Percentiles rank a stretch among this genome's conserved stretches.
Conservation (phyloP, 2,888 invertebrate species). For the Athalia circularis region DNA sequence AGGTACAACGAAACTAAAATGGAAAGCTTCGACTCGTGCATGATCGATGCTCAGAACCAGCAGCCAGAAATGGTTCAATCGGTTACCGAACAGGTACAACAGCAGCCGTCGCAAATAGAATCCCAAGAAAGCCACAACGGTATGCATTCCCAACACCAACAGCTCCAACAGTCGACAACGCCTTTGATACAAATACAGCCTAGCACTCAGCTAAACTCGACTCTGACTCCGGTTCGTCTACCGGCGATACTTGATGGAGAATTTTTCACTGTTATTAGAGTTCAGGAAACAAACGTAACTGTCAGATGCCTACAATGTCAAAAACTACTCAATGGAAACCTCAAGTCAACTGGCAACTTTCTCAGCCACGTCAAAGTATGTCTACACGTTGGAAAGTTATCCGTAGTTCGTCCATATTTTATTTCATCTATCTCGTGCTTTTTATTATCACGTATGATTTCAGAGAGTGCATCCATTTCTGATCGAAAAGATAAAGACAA, state of each 20-base stretch:
- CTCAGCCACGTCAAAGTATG: constrained; percentile 71
- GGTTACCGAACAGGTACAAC: constrained; percentile 56
- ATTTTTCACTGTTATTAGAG: constrained; percentile 69
- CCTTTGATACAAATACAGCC: constrained; percentile 62
- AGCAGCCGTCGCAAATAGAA: constrained; percentile 11
- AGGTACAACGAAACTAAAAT: constrained; percentile 67
- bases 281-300: constrained; percentile 71
- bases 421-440: constrained; percentile 23
- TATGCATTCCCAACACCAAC: constrained; percentile 52
- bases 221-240: constrained; percentile 69
- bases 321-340: constrained; percentile 70
- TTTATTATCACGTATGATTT: constrained; percentile 47
- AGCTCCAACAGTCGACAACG: constrained; percentile 56
- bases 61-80: constrained; percentile 63
- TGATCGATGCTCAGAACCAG: constrained; percentile 62
- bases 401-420: background rate
- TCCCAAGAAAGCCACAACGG: constrained; percentile 29
- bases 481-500: constrained; percentile 70
- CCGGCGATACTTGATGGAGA: constrained; percentile 72
- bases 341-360: constrained; percentile 72
- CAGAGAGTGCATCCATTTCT: constrained; percentile 71
- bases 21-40: constrained; percentile 69
- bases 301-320: constrained; percentile 71
- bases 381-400: background rate
- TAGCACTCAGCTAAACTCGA: constrained; percentile 64